Conservation (phyloP, 2,113 vertebrate genomes). For the Gallinago media region DNA sequence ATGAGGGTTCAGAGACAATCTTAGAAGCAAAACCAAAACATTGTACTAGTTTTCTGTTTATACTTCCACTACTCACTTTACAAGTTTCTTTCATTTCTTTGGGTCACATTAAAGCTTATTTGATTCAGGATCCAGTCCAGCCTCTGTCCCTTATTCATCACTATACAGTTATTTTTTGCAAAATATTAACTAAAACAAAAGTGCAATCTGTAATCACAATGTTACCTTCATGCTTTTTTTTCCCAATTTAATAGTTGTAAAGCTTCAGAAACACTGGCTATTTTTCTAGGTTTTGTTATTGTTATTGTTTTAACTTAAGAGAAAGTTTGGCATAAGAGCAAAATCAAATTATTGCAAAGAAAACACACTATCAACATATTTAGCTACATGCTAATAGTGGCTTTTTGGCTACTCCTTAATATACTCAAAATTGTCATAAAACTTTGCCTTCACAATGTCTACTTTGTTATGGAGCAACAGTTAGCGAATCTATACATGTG, state of each 20-base stretch:
- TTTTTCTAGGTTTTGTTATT: background rate
- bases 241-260: background rate
- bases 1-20: fast-evolving
- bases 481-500: fast-evolving
- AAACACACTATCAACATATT: background rate
- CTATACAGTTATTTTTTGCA: background rate
- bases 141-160: background rate
- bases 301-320: background rate
- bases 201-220: background rate
- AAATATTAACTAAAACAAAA: background rate
- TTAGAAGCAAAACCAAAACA: background rate
- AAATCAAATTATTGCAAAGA: background rate
- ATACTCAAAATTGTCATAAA: background rate
- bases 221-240: background rate
- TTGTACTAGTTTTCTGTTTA: background rate
- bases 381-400: background rate
- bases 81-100: background rate
- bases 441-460: background rate
- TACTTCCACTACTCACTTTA: background rate
- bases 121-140: background rate
- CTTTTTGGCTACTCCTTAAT: background rate
- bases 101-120: background rate
- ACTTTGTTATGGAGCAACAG: background rate
- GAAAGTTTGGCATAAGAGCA: background rate
- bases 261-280: background rate